phyloP scores from a whole-genome alignment of 2,797 vertebrate genomes.

The Hephaestus fuliginosus region DNA sequence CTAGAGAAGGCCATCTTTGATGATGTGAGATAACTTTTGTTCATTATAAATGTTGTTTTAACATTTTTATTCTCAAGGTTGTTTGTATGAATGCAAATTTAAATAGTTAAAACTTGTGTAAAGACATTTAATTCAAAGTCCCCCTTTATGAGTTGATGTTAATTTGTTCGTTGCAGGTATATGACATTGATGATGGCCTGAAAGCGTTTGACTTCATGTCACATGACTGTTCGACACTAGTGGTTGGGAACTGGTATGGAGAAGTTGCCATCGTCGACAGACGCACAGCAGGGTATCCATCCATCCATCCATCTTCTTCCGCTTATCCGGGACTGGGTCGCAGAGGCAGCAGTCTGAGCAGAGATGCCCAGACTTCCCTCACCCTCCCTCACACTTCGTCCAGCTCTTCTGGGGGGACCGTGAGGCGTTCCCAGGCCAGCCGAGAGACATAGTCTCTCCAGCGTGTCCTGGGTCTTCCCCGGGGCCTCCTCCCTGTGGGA shows the following conservation, averaged over 20 bases:
- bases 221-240: slow-evolving; percentile 80
- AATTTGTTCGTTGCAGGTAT: slow-evolving; percentile 82
- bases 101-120: neutral
- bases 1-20: slow-evolving; percentile 88
- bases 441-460: too few relatives aligned
- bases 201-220: slow-evolving; percentile 92
- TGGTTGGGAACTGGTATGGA: slow-evolving; percentile 86
- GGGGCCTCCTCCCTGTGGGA: too few relatives aligned
- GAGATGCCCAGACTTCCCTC: too few relatives aligned
- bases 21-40: slow-evolving; percentile 83
- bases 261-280: slow-evolving; percentile 86
- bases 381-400: too few relatives aligned
- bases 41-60: too few relatives aligned
- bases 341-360: too few relatives aligned
- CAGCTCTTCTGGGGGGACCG: too few relatives aligned
- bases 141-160: neutral
- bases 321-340: too few relatives aligned
- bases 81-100: neutral
- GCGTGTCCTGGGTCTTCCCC: too few relatives aligned
- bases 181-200: slow-evolving; percentile 76
- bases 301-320: too few relatives aligned
- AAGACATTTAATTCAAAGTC: neutral
- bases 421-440: too few relatives aligned
- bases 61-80: neutral
- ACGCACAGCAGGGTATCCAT: slow-evolving; percentile 79